phyloP scores from a whole-genome alignment of 2,888 invertebrate species.

The Nowickia ferox region DNA sequence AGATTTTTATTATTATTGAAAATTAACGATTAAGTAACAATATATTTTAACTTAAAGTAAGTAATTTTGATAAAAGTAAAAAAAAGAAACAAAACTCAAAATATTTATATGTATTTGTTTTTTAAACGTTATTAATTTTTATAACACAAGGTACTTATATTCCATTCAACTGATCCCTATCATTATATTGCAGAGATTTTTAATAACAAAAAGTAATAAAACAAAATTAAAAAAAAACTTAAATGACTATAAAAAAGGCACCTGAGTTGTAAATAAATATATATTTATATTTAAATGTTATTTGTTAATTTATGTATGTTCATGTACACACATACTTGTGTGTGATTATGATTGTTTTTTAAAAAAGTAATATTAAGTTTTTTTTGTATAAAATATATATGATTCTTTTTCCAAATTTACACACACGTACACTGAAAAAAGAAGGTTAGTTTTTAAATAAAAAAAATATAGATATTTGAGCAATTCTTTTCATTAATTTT shows the following conservation, averaged over 20 bases:
- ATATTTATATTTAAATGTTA: conserved; percentile 37
- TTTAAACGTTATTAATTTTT: conserved; percentile 2
- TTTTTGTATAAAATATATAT: neutral
- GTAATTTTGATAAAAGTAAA: conserved; percentile 47
- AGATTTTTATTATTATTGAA: conserved; percentile 54
- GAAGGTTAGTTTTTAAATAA: too few species aligned
- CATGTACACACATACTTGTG: neutral
- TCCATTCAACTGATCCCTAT: conserved; percentile 60
- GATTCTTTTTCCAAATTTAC: neutral
- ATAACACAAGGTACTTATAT: conserved; percentile 71
- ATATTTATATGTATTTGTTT: neutral
- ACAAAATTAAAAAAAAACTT: conserved; percentile 78
- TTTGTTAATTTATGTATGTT: conserved; percentile 17
- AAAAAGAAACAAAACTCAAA: conserved; percentile 50
- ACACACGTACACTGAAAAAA: neutral
- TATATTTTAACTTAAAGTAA: conserved; percentile 53
- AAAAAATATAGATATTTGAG: too few species aligned
- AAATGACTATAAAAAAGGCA: conserved; percentile 81
- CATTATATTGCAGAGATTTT: conserved; percentile 62
- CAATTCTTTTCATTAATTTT: neutral
- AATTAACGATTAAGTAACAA: conserved; percentile 70
- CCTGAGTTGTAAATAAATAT: conserved; percentile 78
- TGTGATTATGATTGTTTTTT: conserved; percentile 70
- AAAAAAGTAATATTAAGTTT: neutral
- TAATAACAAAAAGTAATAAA: conserved; percentile 46